A percentile compares a stretch with the other conserved stretches of the same genome.
phyloP scores from a whole-genome alignment of 92 coral and sea anemone genomes.

The Paramuricea clavata region DNA sequence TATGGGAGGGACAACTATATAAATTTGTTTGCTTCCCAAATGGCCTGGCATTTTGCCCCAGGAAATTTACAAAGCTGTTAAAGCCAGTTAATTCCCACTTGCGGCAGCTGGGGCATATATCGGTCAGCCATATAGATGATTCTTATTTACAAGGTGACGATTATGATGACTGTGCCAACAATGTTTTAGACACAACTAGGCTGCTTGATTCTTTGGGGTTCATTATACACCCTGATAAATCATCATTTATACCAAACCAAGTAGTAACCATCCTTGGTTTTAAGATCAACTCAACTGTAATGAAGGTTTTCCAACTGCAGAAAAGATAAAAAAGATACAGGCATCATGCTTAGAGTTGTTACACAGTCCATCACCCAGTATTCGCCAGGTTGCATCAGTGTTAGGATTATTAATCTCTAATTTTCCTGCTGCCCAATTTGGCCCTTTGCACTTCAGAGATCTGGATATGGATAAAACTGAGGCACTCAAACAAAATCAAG shows the following conservation, averaged over 20 bases:
- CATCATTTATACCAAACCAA: constrained; percentile 51
- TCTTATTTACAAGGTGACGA: constrained; percentile 53
- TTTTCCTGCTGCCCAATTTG: constrained; percentile 65
- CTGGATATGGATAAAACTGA: constrained; percentile 71
- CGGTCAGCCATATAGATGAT: constrained; percentile 51
- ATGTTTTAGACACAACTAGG: constrained; percentile 53
- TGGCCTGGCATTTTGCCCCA: constrained; percentile 60
- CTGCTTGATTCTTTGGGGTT: constrained; percentile 57
- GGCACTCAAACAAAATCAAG: constrained; percentile 57
- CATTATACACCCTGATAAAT: constrained; percentile 52
- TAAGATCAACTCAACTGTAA: constrained; percentile 44
- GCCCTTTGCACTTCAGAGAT: constrained; percentile 58
- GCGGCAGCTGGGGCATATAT: constrained; percentile 48
- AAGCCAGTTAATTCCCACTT: constrained; percentile 44
- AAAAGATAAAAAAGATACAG: constrained; percentile 54
- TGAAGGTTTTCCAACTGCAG: constrained; percentile 56
- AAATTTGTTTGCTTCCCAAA: constrained; percentile 70
- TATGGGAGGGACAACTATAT: constrained; percentile 57
- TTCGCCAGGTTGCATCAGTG: constrained; percentile 47
- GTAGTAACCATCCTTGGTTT: constrained; percentile 48
- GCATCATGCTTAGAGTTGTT: constrained; percentile 12
- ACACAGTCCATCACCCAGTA: too few relatives aligned
- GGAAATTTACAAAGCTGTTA: constrained; percentile 60
- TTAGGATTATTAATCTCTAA: constrained; percentile 34
- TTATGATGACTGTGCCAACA: constrained; percentile 43